These are phyloP conservation scores for Ecdyonurus torrentis DNA, from an alignment of 2,888 invertebrate species.

Conservation along the genomic window DNA sequence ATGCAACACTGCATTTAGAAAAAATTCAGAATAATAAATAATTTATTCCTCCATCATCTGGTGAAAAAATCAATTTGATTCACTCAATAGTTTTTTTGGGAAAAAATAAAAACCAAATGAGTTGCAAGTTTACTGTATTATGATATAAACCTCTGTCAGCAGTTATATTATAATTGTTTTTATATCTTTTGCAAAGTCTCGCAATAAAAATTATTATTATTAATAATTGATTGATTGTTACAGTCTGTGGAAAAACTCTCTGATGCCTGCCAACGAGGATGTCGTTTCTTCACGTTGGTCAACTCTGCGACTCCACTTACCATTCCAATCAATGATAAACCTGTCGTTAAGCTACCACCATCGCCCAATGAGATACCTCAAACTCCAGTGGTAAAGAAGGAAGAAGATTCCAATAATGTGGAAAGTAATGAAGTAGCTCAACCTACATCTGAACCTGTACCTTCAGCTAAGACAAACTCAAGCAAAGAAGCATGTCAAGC, in stretches of 20 bases:
- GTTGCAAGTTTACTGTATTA: too few relatives aligned
- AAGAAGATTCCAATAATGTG: neutral
- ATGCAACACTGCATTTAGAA: too few relatives aligned
- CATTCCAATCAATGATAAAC: neutral
- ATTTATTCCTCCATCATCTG: too few relatives aligned
- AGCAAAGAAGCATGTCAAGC: slow-evolving; percentile 14
- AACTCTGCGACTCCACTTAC: neutral
- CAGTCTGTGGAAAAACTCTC: neutral
- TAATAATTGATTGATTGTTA: neutral
- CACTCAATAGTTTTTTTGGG: too few relatives aligned
- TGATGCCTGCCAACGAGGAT: slow-evolving; percentile 10
- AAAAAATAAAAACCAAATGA: too few relatives aligned
- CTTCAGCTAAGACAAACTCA: slow-evolving; percentile 12
- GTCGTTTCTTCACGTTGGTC: slow-evolving; percentile 11
- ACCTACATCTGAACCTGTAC: slow-evolving; percentile 9
- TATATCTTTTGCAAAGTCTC: too few relatives aligned
- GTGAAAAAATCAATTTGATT: too few relatives aligned
- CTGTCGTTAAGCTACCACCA: neutral
- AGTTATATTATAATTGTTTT: too few relatives aligned
- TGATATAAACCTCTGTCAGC: too few relatives aligned
- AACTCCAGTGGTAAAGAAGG: neutral
- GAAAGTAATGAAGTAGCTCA: neutral
- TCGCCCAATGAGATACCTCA: neutral
- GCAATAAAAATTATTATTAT: too few relatives aligned
- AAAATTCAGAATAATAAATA: too few relatives aligned